phyloP scores from a whole-genome alignment of 53 echinoderm and acorn worm genomes.

The Crossaster papposus region DNA sequence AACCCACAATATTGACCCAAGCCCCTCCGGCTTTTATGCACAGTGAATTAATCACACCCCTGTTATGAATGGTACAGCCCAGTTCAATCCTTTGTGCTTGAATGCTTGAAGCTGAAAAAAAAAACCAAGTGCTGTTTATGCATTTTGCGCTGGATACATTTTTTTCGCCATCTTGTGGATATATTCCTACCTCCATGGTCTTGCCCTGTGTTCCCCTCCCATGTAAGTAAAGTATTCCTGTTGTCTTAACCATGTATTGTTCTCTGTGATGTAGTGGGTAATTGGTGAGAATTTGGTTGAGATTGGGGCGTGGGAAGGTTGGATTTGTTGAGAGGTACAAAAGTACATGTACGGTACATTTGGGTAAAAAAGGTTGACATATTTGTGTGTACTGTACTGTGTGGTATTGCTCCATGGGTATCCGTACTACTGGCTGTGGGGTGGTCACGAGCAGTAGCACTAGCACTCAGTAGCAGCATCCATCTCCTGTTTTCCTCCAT shows the following conservation, averaged over 20 bases:
- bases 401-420: too few species aligned
- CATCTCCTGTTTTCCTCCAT: too few species aligned
- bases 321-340: background rate
- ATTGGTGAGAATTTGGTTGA: background rate
- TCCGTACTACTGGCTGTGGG: too few species aligned
- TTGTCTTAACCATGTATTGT: background rate
- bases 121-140: conserved; percentile 43
- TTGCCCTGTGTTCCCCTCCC: conserved; percentile 26
- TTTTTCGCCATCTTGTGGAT: conserved; percentile 36
- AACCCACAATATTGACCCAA: conserved; percentile 57
- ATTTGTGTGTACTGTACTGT: background rate
- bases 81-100: conserved; percentile 41
- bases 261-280: background rate
- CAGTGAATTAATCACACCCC: conserved; percentile 4
- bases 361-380: conserved; percentile 25
- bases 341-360: too few species aligned
- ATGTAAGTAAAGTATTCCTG: conserved; percentile 38
- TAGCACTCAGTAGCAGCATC: too few species aligned
- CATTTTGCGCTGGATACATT: background rate
- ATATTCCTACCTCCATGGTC: too few species aligned
- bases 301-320: background rate
- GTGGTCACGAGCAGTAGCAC: too few species aligned
- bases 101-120: conserved; percentile 24
- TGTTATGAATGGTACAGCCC: conserved; percentile 46
- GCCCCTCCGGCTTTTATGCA: conserved; percentile 23